Conservation (phyloP, 2,113 vertebrate species). For the Anser brachyrhynchus region DNA sequence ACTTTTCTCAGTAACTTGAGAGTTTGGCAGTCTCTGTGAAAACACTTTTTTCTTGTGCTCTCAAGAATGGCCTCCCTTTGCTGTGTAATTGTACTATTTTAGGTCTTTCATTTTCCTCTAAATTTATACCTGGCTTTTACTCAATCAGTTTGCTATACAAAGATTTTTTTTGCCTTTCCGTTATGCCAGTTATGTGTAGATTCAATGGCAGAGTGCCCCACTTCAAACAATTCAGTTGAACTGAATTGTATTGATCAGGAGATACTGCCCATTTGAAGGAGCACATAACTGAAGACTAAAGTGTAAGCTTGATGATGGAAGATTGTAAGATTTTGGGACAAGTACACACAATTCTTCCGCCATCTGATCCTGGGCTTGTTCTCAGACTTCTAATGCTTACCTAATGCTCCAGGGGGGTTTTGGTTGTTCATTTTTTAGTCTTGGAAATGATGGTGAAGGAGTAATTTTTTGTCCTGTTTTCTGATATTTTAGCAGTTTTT, state of each 20-base stretch:
- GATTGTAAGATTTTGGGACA: neutral
- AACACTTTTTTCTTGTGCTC: neutral
- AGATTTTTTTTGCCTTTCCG: neutral
- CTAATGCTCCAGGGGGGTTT: neutral
- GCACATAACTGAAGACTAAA: neutral
- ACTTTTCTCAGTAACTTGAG: neutral
- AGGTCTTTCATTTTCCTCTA: neutral
- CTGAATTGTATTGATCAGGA: neutral
- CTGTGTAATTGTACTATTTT: neutral
- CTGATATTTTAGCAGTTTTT: neutral
- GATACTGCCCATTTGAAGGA: neutral
- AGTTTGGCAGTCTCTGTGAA: neutral
- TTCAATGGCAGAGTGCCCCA: neutral
- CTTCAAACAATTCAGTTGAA: neutral
- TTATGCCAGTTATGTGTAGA: neutral
- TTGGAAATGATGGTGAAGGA: neutral
- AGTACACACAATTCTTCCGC: fast-evolving
- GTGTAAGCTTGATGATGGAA: neutral
- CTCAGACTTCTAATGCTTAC: neutral
- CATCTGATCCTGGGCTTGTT: neutral
- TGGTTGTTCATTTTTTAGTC: neutral
- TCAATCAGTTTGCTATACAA: neutral
- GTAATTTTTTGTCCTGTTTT: neutral
- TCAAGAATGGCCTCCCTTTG: neutral
- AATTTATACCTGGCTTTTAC: neutral